A percentile compares a stretch with the other conserved stretches of the same genome.
phyloP scores from a whole-genome alignment of 2,113 vertebrate species.

The Neomonachus schauinslandi region DNA sequence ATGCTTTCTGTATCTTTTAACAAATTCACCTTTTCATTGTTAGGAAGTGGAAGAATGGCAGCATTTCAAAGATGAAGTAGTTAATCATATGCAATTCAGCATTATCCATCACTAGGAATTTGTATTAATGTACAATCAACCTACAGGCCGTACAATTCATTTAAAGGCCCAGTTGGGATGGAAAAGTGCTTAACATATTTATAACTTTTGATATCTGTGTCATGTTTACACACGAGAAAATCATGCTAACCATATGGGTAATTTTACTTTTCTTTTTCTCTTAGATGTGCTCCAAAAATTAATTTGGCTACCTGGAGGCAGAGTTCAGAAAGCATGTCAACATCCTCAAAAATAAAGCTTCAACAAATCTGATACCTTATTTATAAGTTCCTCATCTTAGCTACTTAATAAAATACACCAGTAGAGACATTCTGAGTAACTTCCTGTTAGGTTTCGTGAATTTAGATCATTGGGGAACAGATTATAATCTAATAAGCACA shows the following conservation, averaged over 20 bases:
- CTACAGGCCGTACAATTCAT: neutral
- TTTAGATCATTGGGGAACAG: neutral
- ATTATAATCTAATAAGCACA: neutral
- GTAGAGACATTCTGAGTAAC: neutral
- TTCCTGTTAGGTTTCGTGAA: neutral
- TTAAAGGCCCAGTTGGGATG: conserved; percentile 54
- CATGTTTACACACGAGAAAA: conserved; percentile 53
- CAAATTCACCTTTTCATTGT: conserved; percentile 52
- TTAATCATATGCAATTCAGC: neutral
- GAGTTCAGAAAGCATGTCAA: conserved; percentile 37
- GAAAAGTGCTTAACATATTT: conserved; percentile 63
- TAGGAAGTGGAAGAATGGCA: neutral
- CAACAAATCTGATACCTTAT: neutral
- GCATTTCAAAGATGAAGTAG: conserved; percentile 47
- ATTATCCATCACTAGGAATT: conserved; percentile 56
- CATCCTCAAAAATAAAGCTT: neutral
- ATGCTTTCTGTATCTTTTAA: neutral
- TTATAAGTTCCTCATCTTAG: neutral
- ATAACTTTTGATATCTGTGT: conserved; percentile 47
- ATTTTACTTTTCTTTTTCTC: conserved; percentile 46
- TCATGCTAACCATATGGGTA: neutral
- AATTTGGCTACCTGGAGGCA: conserved; percentile 18
- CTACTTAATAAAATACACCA: neutral
- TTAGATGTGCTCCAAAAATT: neutral
- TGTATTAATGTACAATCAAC: conserved; percentile 57